A percentile compares a stretch with the other conserved stretches of the same genome.
These are phyloP conservation scores for Dasysyrphus albostriatus DNA, from an alignment of 2,888 invertebrate species.

Conservation along the genomic window DNA sequence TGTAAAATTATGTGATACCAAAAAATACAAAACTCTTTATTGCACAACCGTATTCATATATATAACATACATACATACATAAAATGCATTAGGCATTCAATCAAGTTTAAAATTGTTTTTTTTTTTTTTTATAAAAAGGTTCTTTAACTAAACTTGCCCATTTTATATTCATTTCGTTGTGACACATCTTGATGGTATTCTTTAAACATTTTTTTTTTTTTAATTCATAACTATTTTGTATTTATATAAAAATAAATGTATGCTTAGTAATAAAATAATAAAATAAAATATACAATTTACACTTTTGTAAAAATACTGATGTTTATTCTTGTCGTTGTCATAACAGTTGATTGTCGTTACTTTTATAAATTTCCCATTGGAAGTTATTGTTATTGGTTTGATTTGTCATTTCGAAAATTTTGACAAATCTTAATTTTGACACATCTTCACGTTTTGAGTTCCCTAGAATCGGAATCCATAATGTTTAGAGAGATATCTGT, in stretches of 20 bases:
- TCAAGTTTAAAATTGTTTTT: slow-evolving; percentile 27
- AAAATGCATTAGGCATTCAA: slow-evolving; percentile 27
- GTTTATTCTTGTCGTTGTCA: too few relatives aligned
- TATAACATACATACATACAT: not conserved
- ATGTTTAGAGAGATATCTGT: too few relatives aligned
- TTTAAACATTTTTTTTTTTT: not conserved
- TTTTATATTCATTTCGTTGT: slow-evolving; percentile 38
- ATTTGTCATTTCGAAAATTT: too few relatives aligned
- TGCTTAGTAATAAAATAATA: slow-evolving; percentile 43
- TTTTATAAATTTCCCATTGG: too few relatives aligned
- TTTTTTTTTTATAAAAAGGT: slow-evolving; percentile 16
- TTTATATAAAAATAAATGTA: slow-evolving; percentile 50
- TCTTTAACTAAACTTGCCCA: slow-evolving; percentile 49
- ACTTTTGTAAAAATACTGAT: slow-evolving; percentile 51
- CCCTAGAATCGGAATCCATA: too few relatives aligned
- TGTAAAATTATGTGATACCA: slow-evolving; percentile 71
- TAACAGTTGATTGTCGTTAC: too few relatives aligned
- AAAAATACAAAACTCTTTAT: slow-evolving; percentile 52
- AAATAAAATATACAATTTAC: slow-evolving; percentile 55
- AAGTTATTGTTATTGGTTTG: too few relatives aligned
- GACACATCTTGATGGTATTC: slow-evolving; percentile 50
- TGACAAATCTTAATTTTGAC: too few relatives aligned
- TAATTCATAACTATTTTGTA: slow-evolving; percentile 43
- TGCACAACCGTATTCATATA: slow-evolving; percentile 50
- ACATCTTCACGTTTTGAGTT: too few relatives aligned